phyloP scores from a whole-genome alignment of 2,113 vertebrate genomes.

The Crotalus viridis region DNA sequence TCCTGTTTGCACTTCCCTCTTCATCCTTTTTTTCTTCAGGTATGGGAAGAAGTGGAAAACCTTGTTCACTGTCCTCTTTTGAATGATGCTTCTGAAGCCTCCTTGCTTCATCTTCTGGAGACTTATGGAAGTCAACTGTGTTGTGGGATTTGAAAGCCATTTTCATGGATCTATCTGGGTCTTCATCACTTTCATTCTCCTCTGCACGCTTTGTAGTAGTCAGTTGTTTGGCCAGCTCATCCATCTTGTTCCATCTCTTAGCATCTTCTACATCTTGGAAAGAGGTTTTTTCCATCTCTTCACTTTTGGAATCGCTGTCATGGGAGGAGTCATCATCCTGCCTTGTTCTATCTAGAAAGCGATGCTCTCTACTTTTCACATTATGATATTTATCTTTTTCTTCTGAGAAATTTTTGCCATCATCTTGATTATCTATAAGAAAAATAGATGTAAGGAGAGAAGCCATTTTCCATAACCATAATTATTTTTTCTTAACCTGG shows the following conservation, averaged over 20 bases:
- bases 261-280: constrained; percentile 68
- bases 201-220: constrained; percentile 67
- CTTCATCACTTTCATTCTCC: constrained; percentile 56
- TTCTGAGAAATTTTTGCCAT: constrained; percentile 43
- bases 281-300: constrained; percentile 53
- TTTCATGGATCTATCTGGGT: constrained; percentile 71
- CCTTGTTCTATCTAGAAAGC: constrained; percentile 39
- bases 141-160: constrained; percentile 60
- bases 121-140: constrained; percentile 50
- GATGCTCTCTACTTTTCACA: constrained; percentile 56
- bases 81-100: constrained; percentile 76
- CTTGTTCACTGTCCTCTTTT: constrained; percentile 70
- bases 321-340: constrained; percentile 37
- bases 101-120: constrained; percentile 44
- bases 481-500: neutral
- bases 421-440: constrained; percentile 56
- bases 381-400: constrained; percentile 45
- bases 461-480: neutral
- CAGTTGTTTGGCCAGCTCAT: constrained; percentile 73
- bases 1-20: constrained; percentile 88
- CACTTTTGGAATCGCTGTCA: constrained; percentile 33
- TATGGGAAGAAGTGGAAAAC: constrained; percentile 72
- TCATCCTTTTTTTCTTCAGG: constrained; percentile 85
- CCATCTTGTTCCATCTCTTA: constrained; percentile 78
- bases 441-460: constrained; percentile 21